Percentiles rank a stretch among this genome's conserved stretches.
Evolutionary conservation across 1,140 invertebrate genomes (phyloP).

Genomic region (Diuraphis noxia): DNA sequence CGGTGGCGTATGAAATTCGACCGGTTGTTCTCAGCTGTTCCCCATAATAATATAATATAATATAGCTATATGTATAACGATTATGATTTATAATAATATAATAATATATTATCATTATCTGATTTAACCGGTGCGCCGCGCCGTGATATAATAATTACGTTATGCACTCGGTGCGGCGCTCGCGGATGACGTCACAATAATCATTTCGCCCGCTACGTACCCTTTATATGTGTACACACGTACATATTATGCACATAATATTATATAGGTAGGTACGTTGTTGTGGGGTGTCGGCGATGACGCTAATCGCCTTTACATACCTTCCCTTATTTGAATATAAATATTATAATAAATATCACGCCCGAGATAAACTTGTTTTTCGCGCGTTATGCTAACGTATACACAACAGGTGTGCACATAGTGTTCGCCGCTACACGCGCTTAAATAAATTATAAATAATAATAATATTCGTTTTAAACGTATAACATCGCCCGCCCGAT

Average conservation of each 20-base stretch:
- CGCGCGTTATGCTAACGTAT: neutral
- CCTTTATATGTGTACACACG: no score
- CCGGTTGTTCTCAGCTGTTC: neutral
- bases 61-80: no score
- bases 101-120: constrained; percentile 11
- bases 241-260: neutral
- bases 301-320: neutral
- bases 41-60: constrained; percentile 7
- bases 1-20: neutral
- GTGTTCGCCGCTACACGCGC: neutral
- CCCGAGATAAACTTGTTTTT: neutral
- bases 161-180: neutral
- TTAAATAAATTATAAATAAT: neutral
- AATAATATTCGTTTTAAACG: neutral
- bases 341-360: neutral
- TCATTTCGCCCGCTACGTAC: neutral
- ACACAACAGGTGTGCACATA: neutral
- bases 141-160: constrained; percentile 1
- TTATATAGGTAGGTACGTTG: neutral
- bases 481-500: neutral
- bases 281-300: neutral
- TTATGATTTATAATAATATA: neutral
- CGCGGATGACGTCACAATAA: neutral
- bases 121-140: neutral
- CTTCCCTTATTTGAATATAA: constrained; percentile 9